Evolutionary conservation across 1,140 invertebrate genomes (phyloP).

Genomic region (Harpegnathos saltator): DNA sequence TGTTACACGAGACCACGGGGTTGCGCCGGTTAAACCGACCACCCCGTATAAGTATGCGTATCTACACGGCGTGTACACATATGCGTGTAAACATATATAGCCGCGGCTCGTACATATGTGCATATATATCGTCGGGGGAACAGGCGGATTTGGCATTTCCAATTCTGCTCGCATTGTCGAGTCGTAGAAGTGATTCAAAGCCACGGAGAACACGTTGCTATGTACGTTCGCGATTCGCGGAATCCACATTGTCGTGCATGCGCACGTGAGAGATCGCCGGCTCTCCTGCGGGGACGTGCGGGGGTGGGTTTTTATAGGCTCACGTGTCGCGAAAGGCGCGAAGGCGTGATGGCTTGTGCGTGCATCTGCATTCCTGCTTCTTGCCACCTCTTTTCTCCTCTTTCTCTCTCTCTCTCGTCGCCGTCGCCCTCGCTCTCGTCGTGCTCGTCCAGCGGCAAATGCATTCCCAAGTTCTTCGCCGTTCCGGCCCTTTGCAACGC

Average conservation of each 20-base stretch:
- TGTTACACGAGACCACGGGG: neutral
- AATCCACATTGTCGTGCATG: conserved; percentile 49
- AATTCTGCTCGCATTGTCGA: conserved; percentile 64
- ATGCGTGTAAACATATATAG: conserved; percentile 42
- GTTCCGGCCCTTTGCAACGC: neutral
- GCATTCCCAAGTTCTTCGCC: neutral
- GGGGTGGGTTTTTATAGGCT: conserved; percentile 39
- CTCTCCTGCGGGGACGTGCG: neutral
- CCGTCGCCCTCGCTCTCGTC: neutral
- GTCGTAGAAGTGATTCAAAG: conserved; percentile 60
- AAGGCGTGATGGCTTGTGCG: conserved; percentile 4
- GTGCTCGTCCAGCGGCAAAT: neutral
- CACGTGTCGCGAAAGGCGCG: conserved; percentile 14
- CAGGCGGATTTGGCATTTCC: conserved; percentile 68
- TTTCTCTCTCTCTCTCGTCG: neutral
- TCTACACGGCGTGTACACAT: conserved; percentile 11
- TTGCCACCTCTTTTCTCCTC: neutral
- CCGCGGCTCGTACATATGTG: conserved; percentile 21
- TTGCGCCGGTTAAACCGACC: conserved; percentile 8
- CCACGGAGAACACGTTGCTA: conserved; percentile 41
- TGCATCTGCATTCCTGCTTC: neutral
- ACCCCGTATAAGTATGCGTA: conserved; percentile 50
- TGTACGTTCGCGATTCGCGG: conserved; percentile 57
- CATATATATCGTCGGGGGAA: conserved; percentile 42
- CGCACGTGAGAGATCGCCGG: conserved; percentile 38